Evolutionary conservation across 2,888 invertebrate species (phyloP).

Genomic region (Drosophila paramelanica): DNA sequence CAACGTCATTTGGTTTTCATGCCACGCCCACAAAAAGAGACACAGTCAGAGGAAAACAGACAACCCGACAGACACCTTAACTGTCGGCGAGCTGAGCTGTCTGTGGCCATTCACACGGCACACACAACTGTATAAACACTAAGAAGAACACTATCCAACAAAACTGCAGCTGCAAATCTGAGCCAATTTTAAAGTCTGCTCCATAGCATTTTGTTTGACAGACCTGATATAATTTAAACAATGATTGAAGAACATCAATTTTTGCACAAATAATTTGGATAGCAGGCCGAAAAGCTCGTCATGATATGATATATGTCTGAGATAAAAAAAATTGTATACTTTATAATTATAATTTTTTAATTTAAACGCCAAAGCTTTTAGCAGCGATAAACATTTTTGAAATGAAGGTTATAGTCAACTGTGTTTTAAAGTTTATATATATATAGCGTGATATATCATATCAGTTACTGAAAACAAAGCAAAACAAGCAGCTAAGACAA

Average conservation of each 20-base stretch:
- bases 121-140: constrained; percentile 10
- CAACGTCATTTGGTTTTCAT: constrained; percentile 36
- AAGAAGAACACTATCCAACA: constrained; percentile 26
- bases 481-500: too few species aligned
- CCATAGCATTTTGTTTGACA: background rate
- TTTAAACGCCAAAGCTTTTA: too few species aligned
- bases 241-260: background rate
- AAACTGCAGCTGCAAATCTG: constrained; percentile 4
- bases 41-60: constrained; percentile 11
- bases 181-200: background rate
- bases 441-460: too few species aligned
- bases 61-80: constrained; percentile 30
- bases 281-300: too few species aligned
- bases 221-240: background rate
- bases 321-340: too few species aligned
- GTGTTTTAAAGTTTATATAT: too few species aligned
- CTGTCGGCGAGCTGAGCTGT: constrained; percentile 12
- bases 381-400: background rate
- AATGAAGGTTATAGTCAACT: too few species aligned
- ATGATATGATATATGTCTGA: too few species aligned
- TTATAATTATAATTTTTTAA: too few species aligned
- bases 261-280: too few species aligned
- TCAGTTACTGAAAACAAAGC: too few species aligned
- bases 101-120: constrained; percentile 25
- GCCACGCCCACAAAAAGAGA: constrained; percentile 35